Percentiles rank a stretch among this genome's conserved stretches.
These are phyloP conservation scores for Panzeria rudis DNA, from an alignment of 2,888 invertebrate species.

Conservation along the genomic window DNA sequence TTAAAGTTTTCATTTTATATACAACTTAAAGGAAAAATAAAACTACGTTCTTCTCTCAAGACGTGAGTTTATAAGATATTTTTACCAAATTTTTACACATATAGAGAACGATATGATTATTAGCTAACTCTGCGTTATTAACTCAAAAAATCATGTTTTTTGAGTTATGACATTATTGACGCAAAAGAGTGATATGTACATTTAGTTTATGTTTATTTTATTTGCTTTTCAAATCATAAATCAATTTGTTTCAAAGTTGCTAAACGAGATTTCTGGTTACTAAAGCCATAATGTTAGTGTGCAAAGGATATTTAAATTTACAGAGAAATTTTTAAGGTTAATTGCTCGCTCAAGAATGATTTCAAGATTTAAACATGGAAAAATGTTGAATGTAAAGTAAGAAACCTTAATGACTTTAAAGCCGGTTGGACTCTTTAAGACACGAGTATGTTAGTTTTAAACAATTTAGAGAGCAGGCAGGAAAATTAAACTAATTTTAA, in stretches of 20 bases:
- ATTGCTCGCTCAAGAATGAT: slow-evolving; percentile 46
- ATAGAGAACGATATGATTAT: too few species aligned
- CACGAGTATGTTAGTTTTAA: neutral
- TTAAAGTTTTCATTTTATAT: too few species aligned
- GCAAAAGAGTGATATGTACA: too few species aligned
- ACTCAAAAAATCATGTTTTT: too few species aligned
- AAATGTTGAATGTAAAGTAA: slow-evolving; percentile 6
- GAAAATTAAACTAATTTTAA: too few species aligned
- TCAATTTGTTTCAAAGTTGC: slow-evolving; percentile 24
- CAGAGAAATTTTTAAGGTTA: slow-evolving; percentile 51
- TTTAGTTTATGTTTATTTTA: slow-evolving; percentile 5
- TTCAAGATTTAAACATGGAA: slow-evolving; percentile 18
- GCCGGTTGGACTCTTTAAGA: neutral
- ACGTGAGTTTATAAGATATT: too few species aligned
- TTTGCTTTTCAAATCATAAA: slow-evolving; percentile 32
- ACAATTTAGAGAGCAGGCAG: neutral
- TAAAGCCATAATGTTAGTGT: neutral
- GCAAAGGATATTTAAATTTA: neutral
- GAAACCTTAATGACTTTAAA: slow-evolving; percentile 5
- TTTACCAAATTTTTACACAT: too few species aligned
- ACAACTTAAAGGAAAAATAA: too few species aligned
- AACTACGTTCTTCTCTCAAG: too few species aligned
- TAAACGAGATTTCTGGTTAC: neutral
- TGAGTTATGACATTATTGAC: too few species aligned
- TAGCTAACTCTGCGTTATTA: too few species aligned